Base-by-base conservation (phyloP, 2,113 vertebrate species). In the Cottus gobio region DNA sequence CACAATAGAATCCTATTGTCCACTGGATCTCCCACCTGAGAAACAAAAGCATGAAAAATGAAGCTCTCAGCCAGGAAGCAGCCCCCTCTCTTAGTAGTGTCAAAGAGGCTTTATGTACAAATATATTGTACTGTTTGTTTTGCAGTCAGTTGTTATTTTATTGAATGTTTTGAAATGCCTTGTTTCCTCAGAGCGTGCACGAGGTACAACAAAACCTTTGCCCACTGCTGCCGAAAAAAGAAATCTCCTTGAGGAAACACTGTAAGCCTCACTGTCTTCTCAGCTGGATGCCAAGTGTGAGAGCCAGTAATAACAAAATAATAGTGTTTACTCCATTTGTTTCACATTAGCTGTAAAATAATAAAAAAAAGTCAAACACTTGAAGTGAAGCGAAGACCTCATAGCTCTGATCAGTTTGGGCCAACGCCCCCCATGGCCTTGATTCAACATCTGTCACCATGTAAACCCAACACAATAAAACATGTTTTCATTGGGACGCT, bases 221-320 rank as follows among this genome's bases (percentile, higher is more conserved):
- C 24, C 54, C 54, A 6, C 54, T 26, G 54, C 8, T 13, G 52
- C 52, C 3, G 52, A 56, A 11, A 56, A 52, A 50, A 50, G 1
- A 12, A 22, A 50, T 4, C 3, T n/a, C 56, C 26, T 15, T 24
- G 52, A 54, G n/a, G 52, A 26, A 10, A 54, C n/a, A 12, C 52
- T 24, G 26, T 1, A 2, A 37, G 50, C 31, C 52, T 54, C 13
- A 3, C 10, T 31, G 67, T 28, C 50, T 58, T 61, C 39, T 60
- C 31, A 74, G 9, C 42, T 22, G 28, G 5, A 26, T 7, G 50
- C 12, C 31, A 50, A 61, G 12, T 44, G 11, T 36, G 15, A 1
- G 42, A 46, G 69, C 63, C 75, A 66, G 50, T 28, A 70, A 66
- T 54, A 76, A 76, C 8, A 50, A 13, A 56, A 46, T 15, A 52